Evolutionary conservation across 2,888 invertebrate species (phyloP).

Genomic region (Apomyelois bistriatella): DNA sequence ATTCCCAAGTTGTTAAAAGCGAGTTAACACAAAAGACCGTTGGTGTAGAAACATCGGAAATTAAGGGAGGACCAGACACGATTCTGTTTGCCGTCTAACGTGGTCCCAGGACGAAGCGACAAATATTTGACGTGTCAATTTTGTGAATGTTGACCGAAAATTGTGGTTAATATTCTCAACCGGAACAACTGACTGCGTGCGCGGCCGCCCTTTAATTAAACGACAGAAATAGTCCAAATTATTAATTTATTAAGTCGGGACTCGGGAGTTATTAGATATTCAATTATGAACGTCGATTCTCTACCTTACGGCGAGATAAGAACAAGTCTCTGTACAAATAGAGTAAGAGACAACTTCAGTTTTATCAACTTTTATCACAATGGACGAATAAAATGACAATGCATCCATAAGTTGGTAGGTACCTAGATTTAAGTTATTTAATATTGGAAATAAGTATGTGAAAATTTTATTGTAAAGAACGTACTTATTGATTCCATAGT

Average conservation of each 20-base stretch:
- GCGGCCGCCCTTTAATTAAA: conserved; percentile 73
- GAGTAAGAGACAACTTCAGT: not conserved
- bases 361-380: not conserved
- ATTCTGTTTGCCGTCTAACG: conserved; percentile 78
- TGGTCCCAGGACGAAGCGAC: conserved; percentile 79
- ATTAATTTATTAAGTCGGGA: conserved; percentile 63
- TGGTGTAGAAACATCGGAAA: conserved; percentile 74
- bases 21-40: conserved; percentile 35
- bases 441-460: too few species aligned
- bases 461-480: too few species aligned
- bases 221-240: conserved; percentile 70
- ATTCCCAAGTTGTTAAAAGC: conserved; percentile 37
- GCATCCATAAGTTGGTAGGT: not conserved
- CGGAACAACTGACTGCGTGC: conserved; percentile 60
- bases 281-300: conserved; percentile 37
- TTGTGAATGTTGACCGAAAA: conserved; percentile 80
- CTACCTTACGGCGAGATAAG: conserved; percentile 14
- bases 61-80: conserved; percentile 79
- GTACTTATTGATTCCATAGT: not conserved
- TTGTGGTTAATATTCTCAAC: conserved; percentile 78
- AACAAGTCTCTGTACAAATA: conserved; percentile 10
- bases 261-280: conserved; percentile 42
- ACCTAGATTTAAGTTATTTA: too few species aligned
- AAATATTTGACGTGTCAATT: conserved; percentile 82
- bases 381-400: not conserved